Conservation (phyloP, 1,140 invertebrate genomes). For the Hyposmocoma kahamanoa region DNA sequence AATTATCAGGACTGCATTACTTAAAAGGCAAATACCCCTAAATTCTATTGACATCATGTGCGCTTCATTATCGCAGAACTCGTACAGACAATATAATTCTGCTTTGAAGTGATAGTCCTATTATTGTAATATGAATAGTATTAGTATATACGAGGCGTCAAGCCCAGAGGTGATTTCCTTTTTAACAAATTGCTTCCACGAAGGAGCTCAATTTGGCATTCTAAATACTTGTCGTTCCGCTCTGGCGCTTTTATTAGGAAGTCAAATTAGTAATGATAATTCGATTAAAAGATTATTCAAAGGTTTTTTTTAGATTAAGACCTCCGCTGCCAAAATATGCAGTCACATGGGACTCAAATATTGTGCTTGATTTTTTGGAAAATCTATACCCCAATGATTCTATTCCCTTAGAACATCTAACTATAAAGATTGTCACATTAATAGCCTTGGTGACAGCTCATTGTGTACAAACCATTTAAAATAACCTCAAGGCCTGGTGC, state of each 20-base stretch:
- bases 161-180: conserved; percentile 3
- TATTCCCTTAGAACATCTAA: too few species aligned
- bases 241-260: conserved; percentile 4
- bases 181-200: background rate
- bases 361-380: too few species aligned
- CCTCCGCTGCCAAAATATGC: too few species aligned
- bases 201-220: conserved; percentile 5
- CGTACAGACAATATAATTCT: conserved; percentile 2
- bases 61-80: background rate
- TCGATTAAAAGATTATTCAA: conserved; percentile 5
- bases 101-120: background rate
- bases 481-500: too few species aligned
- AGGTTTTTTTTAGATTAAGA: too few species aligned
- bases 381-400: too few species aligned
- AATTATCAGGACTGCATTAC: background rate
- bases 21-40: background rate
- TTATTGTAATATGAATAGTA: background rate
- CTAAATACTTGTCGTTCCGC: conserved; percentile 1
- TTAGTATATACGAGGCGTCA: conserved; percentile 1
- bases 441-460: too few species aligned
- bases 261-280: background rate
- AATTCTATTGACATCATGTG: background rate
- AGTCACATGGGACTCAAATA: too few species aligned
- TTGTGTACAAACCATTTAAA: too few species aligned
- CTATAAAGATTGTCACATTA: too few species aligned